Evolutionary conservation across 2,797 vertebrate species (phyloP).

Genomic region (Danio jaintianensis): DNA sequence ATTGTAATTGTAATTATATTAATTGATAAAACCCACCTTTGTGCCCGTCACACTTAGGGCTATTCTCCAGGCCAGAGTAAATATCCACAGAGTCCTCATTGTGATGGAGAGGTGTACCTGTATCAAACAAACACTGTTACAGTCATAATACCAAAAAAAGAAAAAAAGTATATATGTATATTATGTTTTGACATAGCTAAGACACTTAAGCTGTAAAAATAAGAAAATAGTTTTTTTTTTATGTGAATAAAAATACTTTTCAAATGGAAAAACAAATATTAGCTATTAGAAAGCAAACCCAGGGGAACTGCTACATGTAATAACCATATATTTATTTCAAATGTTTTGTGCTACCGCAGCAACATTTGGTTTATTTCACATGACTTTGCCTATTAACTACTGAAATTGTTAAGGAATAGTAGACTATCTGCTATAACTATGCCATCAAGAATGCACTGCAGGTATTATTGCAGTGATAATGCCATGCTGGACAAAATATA

Average conservation of each 20-base stretch:
- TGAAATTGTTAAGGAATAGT: not conserved
- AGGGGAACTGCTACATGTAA: not conserved
- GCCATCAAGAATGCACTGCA: not conserved
- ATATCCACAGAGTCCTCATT: conserved; percentile 93
- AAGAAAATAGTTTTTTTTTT: not conserved
- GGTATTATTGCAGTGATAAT: not conserved
- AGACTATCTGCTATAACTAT: not conserved
- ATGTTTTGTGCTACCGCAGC: not conserved
- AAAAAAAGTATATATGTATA: too few species aligned
- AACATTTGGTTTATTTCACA: not conserved
- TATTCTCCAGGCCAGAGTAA: conserved; percentile 88
- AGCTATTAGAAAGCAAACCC: not conserved
- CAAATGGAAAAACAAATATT: not conserved
- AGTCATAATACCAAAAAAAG: not conserved
- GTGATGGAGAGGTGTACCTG: conserved; percentile 45
- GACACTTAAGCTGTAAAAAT: not conserved
- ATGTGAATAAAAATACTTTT: not conserved
- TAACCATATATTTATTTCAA: too few species aligned
- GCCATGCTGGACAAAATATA: not conserved
- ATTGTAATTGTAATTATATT: too few species aligned
- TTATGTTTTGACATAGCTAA: too few species aligned
- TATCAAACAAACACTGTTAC: not conserved
- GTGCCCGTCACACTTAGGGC: conserved; percentile 52
- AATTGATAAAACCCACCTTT: conserved; percentile 73
- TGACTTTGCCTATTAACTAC: not conserved